Conservation (phyloP, 2,797 vertebrate species). For the Sebastes nivosus region DNA sequence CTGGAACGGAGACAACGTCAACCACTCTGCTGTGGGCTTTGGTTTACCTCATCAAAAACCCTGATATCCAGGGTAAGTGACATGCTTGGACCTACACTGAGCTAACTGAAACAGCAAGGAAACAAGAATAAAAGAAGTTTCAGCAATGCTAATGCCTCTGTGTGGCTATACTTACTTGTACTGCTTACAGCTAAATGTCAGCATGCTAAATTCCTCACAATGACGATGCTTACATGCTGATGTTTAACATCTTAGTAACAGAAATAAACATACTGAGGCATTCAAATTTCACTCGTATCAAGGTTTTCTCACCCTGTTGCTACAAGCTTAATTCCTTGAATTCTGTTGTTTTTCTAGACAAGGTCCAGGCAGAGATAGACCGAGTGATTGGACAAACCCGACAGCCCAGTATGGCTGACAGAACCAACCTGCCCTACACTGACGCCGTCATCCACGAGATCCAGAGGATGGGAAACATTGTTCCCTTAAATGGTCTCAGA, state of each 20-base stretch:
- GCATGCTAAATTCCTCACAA: too few species aligned
- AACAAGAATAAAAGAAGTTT: too few species aligned
- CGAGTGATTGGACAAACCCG: slow-evolving; percentile 69
- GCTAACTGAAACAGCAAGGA: too few species aligned
- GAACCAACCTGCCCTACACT: slow-evolving; percentile 82
- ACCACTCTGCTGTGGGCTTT: slow-evolving; percentile 86
- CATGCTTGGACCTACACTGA: too few species aligned
- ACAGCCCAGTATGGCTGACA: slow-evolving; percentile 69
- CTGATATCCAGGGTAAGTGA: slow-evolving; percentile 84
- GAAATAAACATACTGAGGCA: too few species aligned
- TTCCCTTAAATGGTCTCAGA: slow-evolving; percentile 73
- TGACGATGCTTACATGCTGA: too few species aligned
- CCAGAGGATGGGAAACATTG: slow-evolving; percentile 78
- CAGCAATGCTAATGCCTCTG: too few species aligned
- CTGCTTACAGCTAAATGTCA: too few species aligned
- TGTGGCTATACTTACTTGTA: too few species aligned
- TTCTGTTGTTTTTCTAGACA: slow-evolving; percentile 62
- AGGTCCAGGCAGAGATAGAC: slow-evolving; percentile 85
- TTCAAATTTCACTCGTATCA: neutral
- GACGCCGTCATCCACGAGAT: slow-evolving; percentile 84
- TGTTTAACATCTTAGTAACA: too few species aligned
- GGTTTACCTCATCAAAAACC: slow-evolving; percentile 81
- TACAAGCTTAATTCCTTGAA: neutral
- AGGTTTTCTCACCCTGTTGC: neutral
- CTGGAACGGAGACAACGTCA: slow-evolving; percentile 87